Evolutionary conservation across 2,888 invertebrate species (phyloP).

Genomic region (Marasmarcha lunaedactyla): DNA sequence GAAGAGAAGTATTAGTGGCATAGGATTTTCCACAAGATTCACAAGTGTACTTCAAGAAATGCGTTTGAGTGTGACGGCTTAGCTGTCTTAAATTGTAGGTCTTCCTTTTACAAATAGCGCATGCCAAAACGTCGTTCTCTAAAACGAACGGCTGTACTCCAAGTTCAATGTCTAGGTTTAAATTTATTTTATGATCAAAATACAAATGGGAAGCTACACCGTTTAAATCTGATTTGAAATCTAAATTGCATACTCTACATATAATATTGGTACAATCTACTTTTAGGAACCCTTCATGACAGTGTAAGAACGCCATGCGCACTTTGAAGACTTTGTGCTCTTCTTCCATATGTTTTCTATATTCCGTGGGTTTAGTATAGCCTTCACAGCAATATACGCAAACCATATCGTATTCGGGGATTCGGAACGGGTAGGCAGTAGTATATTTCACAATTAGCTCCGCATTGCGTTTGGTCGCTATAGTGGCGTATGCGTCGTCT

Average conservation of each 20-base stretch:
- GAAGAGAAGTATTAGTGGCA: conserved; percentile 18
- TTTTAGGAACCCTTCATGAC: conserved; percentile 14
- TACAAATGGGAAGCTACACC: neutral
- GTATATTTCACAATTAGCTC: conserved; percentile 27
- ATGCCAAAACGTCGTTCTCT: neutral
- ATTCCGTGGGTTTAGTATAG: conserved; percentile 28
- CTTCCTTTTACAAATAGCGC: conserved; percentile 20
- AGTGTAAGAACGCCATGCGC: conserved; percentile 28
- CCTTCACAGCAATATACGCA: conserved; percentile 43
- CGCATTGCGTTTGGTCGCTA: conserved; percentile 28
- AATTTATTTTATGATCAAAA: neutral
- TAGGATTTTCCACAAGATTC: conserved; percentile 28
- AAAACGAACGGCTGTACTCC: neutral
- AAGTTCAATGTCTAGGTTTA: neutral
- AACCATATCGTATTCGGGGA: conserved; percentile 25
- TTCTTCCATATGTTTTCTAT: conserved; percentile 33
- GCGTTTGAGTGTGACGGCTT: conserved; percentile 27
- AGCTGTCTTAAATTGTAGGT: conserved; percentile 21
- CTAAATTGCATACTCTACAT: conserved; percentile 19
- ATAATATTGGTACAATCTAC: conserved; percentile 22
- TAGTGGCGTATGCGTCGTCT: conserved; percentile 24
- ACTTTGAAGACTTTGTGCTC: conserved; percentile 30
- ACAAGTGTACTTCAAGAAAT: conserved; percentile 25
- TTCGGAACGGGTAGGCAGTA: conserved; percentile 36
- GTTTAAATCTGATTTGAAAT: neutral